Conservation (phyloP, 1,140 invertebrate genomes). For the Drosophila pallidifrons region DNA sequence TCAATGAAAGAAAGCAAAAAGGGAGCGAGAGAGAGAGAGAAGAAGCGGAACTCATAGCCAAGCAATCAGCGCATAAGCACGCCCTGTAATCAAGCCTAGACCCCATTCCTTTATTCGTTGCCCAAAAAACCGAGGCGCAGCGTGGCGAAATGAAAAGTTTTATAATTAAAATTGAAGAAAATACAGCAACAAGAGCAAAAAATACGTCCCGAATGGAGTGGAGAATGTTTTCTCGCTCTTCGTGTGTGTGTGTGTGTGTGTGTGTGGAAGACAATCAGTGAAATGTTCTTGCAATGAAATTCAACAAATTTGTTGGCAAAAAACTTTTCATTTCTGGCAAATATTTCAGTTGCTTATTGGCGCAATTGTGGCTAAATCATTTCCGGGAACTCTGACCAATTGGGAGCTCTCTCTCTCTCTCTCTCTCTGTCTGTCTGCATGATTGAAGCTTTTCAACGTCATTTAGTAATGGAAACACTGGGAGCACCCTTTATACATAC, state of each 20-base stretch:
- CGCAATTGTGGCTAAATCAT: slow-evolving; percentile 2
- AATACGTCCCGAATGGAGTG: slow-evolving; percentile 40
- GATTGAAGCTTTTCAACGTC: slow-evolving; percentile 49
- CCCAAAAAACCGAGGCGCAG: slow-evolving; percentile 40
- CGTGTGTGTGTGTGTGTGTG: slow-evolving; percentile 7
- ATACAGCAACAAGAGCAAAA: slow-evolving; percentile 23
- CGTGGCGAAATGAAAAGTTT: slow-evolving; percentile 79
- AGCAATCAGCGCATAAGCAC: slow-evolving; percentile 81
- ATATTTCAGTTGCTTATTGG: slow-evolving; percentile 8
- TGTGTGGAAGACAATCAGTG: slow-evolving; percentile 24
- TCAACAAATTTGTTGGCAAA: slow-evolving; percentile 17
- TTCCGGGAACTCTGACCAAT: slow-evolving; percentile 44
- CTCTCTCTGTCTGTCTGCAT: not conserved
- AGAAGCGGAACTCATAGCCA: slow-evolving; percentile 60
- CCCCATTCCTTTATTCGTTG: slow-evolving; percentile 15
- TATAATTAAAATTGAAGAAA: slow-evolving; percentile 80
- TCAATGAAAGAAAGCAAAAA: slow-evolving; percentile 2
- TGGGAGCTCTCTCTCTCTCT: not conserved
- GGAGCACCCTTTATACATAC: slow-evolving; percentile 12
- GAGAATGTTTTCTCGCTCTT: slow-evolving; percentile 50
- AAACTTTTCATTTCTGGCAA: slow-evolving; percentile 12
- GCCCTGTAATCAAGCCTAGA: slow-evolving; percentile 78
- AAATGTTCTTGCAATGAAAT: slow-evolving; percentile 25
- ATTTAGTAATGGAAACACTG: slow-evolving; percentile 35
- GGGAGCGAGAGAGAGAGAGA: not conserved